Conservation (phyloP, 2,113 vertebrate species). For the Podiceps cristatus region DNA sequence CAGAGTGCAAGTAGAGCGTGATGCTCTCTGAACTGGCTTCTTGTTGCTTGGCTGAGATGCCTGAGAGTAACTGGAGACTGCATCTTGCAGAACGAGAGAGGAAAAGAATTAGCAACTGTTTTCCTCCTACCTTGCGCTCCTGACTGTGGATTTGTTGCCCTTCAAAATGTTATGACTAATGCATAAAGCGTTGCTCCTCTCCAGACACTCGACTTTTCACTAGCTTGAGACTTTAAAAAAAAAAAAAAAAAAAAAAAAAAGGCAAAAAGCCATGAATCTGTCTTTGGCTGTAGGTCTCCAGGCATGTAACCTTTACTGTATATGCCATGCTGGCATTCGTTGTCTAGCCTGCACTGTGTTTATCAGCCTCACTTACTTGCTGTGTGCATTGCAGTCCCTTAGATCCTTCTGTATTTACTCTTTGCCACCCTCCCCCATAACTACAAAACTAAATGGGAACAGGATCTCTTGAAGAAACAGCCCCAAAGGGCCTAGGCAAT, state of each 20-base stretch:
- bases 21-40: background rate
- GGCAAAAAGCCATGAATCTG: constrained; percentile 2
- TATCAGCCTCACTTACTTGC: background rate
- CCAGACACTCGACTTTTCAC: constrained; percentile 20
- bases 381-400: background rate
- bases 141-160: constrained; percentile 10
- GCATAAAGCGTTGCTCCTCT: background rate
- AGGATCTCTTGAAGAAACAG: background rate
- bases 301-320: constrained; percentile 24
- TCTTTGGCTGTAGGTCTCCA: constrained; percentile 34
- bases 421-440: background rate
- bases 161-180: constrained; percentile 41
- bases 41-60: background rate
- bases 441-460: background rate
- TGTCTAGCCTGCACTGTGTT: background rate
- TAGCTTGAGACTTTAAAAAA: background rate
- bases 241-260: too few relatives aligned
- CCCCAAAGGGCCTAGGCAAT: background rate
- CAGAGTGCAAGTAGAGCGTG: background rate
- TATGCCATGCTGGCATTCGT: background rate
- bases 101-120: background rate
- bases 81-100: background rate
- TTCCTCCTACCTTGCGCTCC: background rate
- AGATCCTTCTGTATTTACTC: background rate
- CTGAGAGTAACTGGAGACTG: background rate